A percentile compares a stretch with the other conserved stretches of the same genome.
Evolutionary conservation across 2,797 vertebrate genomes (phyloP).

Genomic region (Sebastiscus albofasciatus): DNA sequence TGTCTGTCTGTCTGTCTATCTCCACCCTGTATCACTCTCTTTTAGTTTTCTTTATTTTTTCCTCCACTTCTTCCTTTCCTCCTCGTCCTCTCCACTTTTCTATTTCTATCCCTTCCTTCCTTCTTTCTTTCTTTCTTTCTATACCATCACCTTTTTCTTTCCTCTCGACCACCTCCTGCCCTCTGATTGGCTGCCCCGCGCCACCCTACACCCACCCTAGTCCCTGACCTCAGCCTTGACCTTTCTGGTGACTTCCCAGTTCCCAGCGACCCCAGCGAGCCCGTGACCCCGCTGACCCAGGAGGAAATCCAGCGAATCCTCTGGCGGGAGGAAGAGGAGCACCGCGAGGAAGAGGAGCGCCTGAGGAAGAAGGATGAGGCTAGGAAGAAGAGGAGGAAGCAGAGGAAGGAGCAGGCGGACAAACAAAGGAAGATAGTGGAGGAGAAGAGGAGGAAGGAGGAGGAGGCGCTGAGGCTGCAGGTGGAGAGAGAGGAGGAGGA

Average conservation of each 20-base stretch:
- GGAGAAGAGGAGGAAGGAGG: slow-evolving; percentile 48
- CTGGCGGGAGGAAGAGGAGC: slow-evolving; percentile 73
- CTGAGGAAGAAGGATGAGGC: slow-evolving; percentile 68
- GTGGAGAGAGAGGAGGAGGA: slow-evolving; percentile 62
- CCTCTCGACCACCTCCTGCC: not conserved
- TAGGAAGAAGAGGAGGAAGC: slow-evolving; percentile 65
- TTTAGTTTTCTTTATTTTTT: slow-evolving; percentile 26
- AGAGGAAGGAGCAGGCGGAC: slow-evolving; percentile 68
- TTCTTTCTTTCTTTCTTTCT: not conserved
- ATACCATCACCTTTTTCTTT: not conserved
- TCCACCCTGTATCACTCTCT: slow-evolving; percentile 20
- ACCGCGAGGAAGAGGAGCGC: slow-evolving; percentile 64
- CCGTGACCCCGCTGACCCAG: slow-evolving; percentile 46
- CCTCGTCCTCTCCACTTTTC: not conserved
- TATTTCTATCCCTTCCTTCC: not conserved
- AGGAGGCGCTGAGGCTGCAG: slow-evolving; percentile 50
- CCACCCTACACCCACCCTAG: slow-evolving; percentile 31
- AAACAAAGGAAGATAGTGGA: slow-evolving; percentile 64
- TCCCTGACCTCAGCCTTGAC: slow-evolving; percentile 81
- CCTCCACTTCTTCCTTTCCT: not conserved
- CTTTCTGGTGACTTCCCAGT: slow-evolving; percentile 90
- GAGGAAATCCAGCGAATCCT: slow-evolving; percentile 72
- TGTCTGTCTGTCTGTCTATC: slow-evolving; percentile 7
- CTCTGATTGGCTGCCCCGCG: slow-evolving; percentile 38
- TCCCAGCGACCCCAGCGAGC: slow-evolving; percentile 70